Conservation (phyloP, 1,140 invertebrate genomes). For the Drosophila ogumai region DNA sequence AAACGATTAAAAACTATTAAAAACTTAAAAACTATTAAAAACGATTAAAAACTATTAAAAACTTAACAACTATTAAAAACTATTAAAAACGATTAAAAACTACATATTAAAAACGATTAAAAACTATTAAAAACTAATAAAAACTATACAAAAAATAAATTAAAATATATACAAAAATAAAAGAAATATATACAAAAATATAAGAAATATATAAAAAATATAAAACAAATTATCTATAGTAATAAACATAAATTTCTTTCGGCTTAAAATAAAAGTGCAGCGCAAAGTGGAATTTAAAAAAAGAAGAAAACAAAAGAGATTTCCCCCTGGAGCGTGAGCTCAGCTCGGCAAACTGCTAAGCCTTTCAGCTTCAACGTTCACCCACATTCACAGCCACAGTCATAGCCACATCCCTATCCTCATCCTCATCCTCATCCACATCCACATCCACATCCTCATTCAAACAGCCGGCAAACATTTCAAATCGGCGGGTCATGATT, state of each 20-base stretch:
- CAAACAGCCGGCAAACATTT: conserved; percentile 65
- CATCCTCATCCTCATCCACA: neutral
- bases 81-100: too few relatives aligned
- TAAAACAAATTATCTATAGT: neutral
- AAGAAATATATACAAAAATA: too few relatives aligned
- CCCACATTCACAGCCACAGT: conserved; percentile 4
- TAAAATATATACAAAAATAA: too few relatives aligned
- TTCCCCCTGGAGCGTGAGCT: conserved; percentile 71
- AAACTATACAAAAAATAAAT: too few relatives aligned
- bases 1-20: too few relatives aligned
- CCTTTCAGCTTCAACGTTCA: conserved; percentile 32
- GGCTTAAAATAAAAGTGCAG: conserved; percentile 1
- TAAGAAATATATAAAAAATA: too few relatives aligned
- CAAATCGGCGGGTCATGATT: conserved; percentile 80
- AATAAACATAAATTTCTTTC: neutral
- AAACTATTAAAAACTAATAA: too few relatives aligned
- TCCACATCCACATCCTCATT: conserved; percentile 2
- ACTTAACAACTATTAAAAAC: too few relatives aligned
- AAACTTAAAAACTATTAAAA: too few relatives aligned
- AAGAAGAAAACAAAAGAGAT: conserved; percentile 74
- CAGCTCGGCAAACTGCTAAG: conserved; percentile 64
- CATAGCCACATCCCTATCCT: neutral
- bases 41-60: too few relatives aligned
- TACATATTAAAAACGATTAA: too few relatives aligned
- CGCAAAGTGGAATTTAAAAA: conserved; percentile 54